Evolutionary conservation across 2,888 invertebrate species (phyloP).

Genomic region (Macaria liturata): DNA sequence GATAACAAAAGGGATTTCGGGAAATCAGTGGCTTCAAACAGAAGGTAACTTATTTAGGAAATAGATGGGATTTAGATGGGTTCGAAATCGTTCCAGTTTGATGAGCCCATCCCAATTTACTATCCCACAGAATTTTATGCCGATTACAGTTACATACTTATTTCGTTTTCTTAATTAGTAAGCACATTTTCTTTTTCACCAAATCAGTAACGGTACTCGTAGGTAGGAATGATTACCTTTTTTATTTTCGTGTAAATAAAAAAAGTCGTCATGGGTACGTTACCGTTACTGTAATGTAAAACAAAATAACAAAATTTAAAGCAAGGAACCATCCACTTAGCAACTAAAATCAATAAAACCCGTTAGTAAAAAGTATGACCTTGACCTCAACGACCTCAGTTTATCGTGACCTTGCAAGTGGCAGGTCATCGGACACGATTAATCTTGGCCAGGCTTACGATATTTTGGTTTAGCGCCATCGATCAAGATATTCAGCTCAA

Average conservation of each 20-base stretch:
- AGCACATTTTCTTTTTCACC: too few relatives aligned
- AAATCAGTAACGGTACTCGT: too few relatives aligned
- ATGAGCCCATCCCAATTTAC: not conserved
- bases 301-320: too few relatives aligned
- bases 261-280: too few relatives aligned
- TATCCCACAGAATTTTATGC: too few relatives aligned
- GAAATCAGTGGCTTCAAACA: conserved; percentile 7
- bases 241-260: too few relatives aligned
- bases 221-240: too few relatives aligned
- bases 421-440: conserved; percentile 21
- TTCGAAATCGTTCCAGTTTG: not conserved
- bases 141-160: too few relatives aligned
- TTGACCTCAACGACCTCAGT: conserved; percentile 1
- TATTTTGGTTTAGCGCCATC: conserved; percentile 19
- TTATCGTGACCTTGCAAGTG: conserved; percentile 24
- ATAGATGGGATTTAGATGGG: not conserved
- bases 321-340: too few relatives aligned
- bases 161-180: too few relatives aligned
- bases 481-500: conserved; percentile 22
- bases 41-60: not conserved
- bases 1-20: conserved; percentile 10
- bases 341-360: conserved; percentile 14
- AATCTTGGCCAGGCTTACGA: conserved; percentile 18
- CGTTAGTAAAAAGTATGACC: conserved; percentile 17
- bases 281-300: too few relatives aligned